phyloP scores from a whole-genome alignment of 2,113 vertebrate species.

The Oryzias woworae region DNA sequence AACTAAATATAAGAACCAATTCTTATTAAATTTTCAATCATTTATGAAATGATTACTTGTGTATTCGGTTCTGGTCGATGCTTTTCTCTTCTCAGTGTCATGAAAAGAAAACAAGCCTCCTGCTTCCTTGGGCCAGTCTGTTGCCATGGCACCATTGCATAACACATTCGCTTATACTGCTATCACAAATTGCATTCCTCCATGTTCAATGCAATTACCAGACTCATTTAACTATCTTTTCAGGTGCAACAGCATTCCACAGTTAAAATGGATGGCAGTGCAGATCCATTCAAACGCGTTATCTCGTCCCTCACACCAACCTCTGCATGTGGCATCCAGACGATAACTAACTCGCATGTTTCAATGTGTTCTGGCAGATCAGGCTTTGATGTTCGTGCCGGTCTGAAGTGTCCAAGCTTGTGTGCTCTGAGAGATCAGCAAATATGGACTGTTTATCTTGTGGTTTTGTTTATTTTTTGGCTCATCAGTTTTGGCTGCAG shows the following conservation, averaged over 20 bases:
- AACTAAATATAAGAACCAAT: not conserved
- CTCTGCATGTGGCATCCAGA: not conserved
- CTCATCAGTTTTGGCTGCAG: too few relatives aligned
- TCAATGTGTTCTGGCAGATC: too few relatives aligned
- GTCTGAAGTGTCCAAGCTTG: too few relatives aligned
- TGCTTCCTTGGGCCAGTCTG: constrained; percentile 52
- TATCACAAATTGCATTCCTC: constrained; percentile 51
- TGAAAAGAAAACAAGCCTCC: constrained; percentile 39
- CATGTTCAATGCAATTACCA: constrained; percentile 43
- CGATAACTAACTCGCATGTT: not conserved
- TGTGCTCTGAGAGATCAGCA: too few relatives aligned
- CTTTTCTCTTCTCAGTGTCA: constrained; percentile 1
- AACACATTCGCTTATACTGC: constrained; percentile 43
- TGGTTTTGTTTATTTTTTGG: too few relatives aligned
- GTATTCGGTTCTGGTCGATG: too few relatives aligned
- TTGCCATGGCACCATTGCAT: constrained; percentile 68
- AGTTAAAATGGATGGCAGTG: not conserved
- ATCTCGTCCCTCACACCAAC: not conserved
- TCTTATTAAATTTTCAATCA: constrained; percentile 3
- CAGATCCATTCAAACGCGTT: not conserved
- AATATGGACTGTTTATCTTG: too few relatives aligned
- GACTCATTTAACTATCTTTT: constrained; percentile 37
- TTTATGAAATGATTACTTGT: not conserved
- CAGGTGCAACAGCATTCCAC: constrained; percentile 21
- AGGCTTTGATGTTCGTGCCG: too few relatives aligned